Evolutionary conservation across 2,113 vertebrate genomes (phyloP).

Genomic region (Ifrita kowaldi): DNA sequence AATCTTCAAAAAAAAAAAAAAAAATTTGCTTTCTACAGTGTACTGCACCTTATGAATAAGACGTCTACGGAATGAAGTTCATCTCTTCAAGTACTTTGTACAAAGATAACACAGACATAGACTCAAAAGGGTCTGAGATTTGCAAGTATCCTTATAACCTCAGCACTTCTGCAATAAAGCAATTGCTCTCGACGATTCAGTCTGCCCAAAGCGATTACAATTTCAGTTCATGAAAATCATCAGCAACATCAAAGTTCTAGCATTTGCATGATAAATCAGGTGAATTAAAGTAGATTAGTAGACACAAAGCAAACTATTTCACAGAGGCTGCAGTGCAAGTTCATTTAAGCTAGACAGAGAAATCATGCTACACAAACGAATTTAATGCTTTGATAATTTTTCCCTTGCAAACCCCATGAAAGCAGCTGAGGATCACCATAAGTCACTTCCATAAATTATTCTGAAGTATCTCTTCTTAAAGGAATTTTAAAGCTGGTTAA

Average conservation of each 20-base stretch:
- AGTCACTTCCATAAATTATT: conserved; percentile 81
- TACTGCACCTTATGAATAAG: conserved; percentile 69
- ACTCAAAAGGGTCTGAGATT: conserved; percentile 74
- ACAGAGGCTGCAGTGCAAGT: conserved; percentile 86
- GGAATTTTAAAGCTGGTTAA: conserved; percentile 99
- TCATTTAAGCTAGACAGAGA: conserved; percentile 78
- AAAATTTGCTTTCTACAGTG: conserved; percentile 51
- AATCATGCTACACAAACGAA: conserved; percentile 74
- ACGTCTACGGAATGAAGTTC: conserved; percentile 72
- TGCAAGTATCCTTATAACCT: conserved; percentile 65
- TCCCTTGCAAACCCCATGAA: conserved; percentile 62
- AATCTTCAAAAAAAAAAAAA: conserved; percentile 30
- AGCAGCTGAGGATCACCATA: conserved; percentile 66
- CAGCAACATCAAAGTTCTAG: conserved; percentile 77
- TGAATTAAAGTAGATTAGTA: conserved; percentile 78
- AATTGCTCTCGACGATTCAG: conserved; percentile 71
- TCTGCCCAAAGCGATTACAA: conserved; percentile 74
- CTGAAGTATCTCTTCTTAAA: conserved; percentile 89
- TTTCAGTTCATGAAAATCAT: conserved; percentile 79
- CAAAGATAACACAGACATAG: conserved; percentile 77
- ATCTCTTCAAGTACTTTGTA: conserved; percentile 87
- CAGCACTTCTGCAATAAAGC: conserved; percentile 74
- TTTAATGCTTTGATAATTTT: conserved; percentile 70
- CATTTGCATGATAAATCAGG: conserved; percentile 80
- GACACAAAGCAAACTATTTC: conserved; percentile 83